These are phyloP conservation scores for Promerops cafer DNA, from an alignment of 2,113 vertebrate species.

Conservation along the genomic window DNA sequence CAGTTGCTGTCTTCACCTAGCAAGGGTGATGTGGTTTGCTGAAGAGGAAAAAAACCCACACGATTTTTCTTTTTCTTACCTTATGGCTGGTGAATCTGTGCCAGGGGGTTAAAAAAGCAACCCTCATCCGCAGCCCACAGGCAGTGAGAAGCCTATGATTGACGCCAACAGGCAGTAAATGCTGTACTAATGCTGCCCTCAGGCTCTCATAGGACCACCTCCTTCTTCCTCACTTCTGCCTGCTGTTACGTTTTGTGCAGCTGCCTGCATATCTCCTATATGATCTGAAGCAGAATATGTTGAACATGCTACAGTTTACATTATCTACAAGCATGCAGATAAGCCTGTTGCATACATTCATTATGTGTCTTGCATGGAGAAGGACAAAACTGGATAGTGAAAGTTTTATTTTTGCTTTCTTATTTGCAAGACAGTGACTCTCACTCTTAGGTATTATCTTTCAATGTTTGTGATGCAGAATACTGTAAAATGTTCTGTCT, in stretches of 20 bases:
- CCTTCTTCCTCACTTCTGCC: not conserved
- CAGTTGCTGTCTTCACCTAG: not conserved
- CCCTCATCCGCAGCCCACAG: not conserved
- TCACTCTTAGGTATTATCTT: not conserved
- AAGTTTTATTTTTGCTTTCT: not conserved
- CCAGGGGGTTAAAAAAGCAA: rapidly evolving
- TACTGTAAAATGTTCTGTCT: not conserved
- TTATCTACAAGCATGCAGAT: not conserved
- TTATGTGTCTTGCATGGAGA: not conserved
- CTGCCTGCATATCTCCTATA: not conserved
- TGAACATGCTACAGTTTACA: not conserved
- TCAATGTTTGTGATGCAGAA: not conserved
- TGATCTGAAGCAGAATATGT: not conserved
- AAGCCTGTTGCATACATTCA: not conserved
- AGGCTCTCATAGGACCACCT: not conserved
- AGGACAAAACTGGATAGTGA: not conserved
- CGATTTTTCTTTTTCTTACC: not conserved
- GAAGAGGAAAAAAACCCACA: not conserved
- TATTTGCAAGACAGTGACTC: not conserved
- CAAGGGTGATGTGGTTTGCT: not conserved
- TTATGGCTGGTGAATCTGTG: not conserved
- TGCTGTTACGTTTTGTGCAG: not conserved
- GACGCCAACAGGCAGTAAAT: not conserved
- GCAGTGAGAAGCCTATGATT: not conserved
- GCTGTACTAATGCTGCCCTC: not conserved